phyloP scores from a whole-genome alignment of 2,797 vertebrate species.

The Cynopterus sphinx region DNA sequence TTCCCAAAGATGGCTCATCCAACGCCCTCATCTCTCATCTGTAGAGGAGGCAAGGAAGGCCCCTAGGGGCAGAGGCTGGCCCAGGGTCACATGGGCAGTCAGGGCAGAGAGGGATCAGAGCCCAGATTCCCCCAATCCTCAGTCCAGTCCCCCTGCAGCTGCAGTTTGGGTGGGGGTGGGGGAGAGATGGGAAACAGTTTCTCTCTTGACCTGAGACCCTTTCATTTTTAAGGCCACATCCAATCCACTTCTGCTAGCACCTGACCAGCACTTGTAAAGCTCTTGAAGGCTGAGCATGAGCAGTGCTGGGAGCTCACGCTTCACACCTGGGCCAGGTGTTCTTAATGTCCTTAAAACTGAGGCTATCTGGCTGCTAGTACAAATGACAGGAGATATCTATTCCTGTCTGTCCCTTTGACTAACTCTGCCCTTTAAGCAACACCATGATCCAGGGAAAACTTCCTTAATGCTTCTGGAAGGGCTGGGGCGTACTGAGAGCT shows the following conservation, averaged over 20 bases:
- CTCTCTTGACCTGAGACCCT: not conserved
- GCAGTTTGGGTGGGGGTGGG: not conserved
- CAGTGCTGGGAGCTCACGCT: rapidly evolving
- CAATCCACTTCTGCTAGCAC: not conserved
- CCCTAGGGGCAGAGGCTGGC: not conserved
- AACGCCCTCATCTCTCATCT: not conserved
- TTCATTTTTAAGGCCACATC: not conserved
- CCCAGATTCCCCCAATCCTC: not conserved
- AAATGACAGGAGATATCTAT: not conserved
- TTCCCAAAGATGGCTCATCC: not conserved
- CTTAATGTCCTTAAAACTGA: not conserved
- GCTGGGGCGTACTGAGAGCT: not conserved
- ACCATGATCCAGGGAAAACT: not conserved
- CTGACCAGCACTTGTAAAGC: not conserved
- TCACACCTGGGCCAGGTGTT: not conserved
- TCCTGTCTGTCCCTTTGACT: not conserved
- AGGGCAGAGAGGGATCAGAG: not conserved
- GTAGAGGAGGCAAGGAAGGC: not conserved
- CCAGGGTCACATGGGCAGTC: not conserved
- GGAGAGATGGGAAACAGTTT: not conserved
- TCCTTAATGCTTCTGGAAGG: not conserved
- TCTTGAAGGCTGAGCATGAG: not conserved
- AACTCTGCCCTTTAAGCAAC: not conserved
- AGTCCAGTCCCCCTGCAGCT: rapidly evolving
- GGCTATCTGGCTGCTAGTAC: not conserved